Percentiles rank a stretch among this genome's conserved stretches.
phyloP scores from a whole-genome alignment of 2,888 invertebrate genomes.

The Eupithecia abbreviata region DNA sequence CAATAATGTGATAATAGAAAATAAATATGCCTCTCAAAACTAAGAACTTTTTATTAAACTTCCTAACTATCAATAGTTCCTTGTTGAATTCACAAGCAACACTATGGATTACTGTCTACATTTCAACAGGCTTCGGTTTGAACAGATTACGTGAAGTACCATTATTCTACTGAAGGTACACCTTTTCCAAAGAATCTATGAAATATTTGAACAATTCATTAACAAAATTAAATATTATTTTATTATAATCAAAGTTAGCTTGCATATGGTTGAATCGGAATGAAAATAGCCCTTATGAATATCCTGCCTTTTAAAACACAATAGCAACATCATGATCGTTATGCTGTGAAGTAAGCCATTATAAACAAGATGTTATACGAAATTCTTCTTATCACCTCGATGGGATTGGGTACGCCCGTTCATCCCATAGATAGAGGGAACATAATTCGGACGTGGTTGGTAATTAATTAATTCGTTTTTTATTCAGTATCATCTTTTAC shows the following conservation, averaged over 20 bases:
- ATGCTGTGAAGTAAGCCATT: background rate
- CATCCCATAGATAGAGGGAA: background rate
- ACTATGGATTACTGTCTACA: background rate
- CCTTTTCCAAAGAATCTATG: background rate
- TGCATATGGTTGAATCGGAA: background rate
- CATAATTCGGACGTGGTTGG: background rate
- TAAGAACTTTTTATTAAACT: background rate
- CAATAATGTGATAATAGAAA: constrained; percentile 21
- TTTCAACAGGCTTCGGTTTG: background rate
- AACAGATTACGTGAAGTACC: background rate
- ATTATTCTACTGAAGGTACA: background rate
- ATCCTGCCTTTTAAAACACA: background rate
- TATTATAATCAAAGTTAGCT: background rate
- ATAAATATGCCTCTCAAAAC: constrained; percentile 9
- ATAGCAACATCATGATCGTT: background rate
- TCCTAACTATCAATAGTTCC: background rate
- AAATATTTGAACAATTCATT: background rate
- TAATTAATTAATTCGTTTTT: background rate
- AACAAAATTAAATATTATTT: background rate
- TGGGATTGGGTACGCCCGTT: no score
- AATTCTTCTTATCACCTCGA: no score
- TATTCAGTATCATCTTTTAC: background rate
- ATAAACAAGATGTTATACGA: no score
- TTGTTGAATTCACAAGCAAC: background rate
- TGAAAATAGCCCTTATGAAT: background rate